Base-by-base conservation (phyloP, 2,113 vertebrate genomes). In the Cygnus atratus region DNA sequence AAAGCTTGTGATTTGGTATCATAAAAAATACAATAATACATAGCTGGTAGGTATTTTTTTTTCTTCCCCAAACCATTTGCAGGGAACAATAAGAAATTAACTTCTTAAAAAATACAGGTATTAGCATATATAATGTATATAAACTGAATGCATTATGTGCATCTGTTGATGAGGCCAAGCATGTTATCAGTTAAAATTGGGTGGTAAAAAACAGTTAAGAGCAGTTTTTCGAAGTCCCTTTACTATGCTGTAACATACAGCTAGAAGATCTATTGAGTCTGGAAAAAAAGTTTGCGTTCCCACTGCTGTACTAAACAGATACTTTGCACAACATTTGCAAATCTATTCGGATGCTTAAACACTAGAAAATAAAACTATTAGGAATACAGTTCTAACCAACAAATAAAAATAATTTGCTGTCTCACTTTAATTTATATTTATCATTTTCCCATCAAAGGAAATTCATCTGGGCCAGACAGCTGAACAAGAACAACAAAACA, bases 391-490 rank as follows among this genome's bases (percentile, higher is more conserved):
- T 91, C 61, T 57, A 79, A 48, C 33, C 31, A 61, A 43, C 35
- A 84, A 52, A 84, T 25, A 58, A 39, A 87, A 24, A 93, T 63
- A 1, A 63, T 50, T 35, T 76, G 20, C 26, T 90, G 35, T 75
- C 63, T 94, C 46, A 29, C 5, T 84, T 81, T 22, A 83, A 83
- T 74, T 78, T 75, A 11, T 52, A 63, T 73, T 80, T 94, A 88
- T 50, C 24, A 44, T 58, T 88, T 83, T 68, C 78, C 91, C 26
- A 79, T 54, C 63, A 88, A 65, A 90, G 63, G 24, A 90, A 94
- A 84, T 50, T 13, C 92, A 84, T 44, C n/a, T 50, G 46, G 39
- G 41, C 24, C 58, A 81, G 41, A 76, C 5, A 87, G 54, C 35
- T 55, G 33, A 94, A 72, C 3, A 86, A 15, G 31, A 77, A 73